phyloP scores from a whole-genome alignment of 2,113 vertebrate species.

The Lepidothrix coronata region DNA sequence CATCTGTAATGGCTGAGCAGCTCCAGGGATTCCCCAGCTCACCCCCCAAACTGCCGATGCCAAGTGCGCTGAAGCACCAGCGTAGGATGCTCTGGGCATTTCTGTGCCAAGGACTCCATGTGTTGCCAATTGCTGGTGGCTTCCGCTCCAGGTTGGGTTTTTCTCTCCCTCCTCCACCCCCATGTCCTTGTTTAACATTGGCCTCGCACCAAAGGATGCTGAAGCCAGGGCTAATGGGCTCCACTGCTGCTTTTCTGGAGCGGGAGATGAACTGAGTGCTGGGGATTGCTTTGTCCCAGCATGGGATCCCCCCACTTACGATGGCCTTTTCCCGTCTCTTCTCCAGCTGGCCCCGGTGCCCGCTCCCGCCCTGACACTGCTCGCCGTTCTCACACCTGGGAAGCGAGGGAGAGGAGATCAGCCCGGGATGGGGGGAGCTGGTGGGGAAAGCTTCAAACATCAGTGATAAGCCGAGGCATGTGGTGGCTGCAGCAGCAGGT shows the following conservation, averaged over 20 bases:
- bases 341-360: conserved; percentile 76
- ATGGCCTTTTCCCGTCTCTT: conserved; percentile 86
- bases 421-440: not conserved
- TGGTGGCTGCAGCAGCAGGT: rapidly evolving
- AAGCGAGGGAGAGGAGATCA: conserved; percentile 56
- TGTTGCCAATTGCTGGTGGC: not conserved
- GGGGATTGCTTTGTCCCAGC: not conserved
- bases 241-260: not conserved
- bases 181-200: not conserved
- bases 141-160: not conserved
- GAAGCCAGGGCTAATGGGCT: not conserved
- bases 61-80: not conserved
- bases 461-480: not conserved
- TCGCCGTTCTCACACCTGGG: conserved; percentile 80
- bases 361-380: conserved; percentile 64
- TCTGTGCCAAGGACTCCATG: not conserved
- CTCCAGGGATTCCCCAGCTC: not conserved
- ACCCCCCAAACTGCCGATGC: not conserved
- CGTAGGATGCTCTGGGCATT: not conserved
- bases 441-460: not conserved
- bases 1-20: not conserved
- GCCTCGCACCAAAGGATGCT: not conserved
- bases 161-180: not conserved
- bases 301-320: conserved; percentile 68
- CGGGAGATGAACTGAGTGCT: not conserved